phyloP scores from a whole-genome alignment of 1,140 invertebrate genomes.

The Megalopta genalis region DNA sequence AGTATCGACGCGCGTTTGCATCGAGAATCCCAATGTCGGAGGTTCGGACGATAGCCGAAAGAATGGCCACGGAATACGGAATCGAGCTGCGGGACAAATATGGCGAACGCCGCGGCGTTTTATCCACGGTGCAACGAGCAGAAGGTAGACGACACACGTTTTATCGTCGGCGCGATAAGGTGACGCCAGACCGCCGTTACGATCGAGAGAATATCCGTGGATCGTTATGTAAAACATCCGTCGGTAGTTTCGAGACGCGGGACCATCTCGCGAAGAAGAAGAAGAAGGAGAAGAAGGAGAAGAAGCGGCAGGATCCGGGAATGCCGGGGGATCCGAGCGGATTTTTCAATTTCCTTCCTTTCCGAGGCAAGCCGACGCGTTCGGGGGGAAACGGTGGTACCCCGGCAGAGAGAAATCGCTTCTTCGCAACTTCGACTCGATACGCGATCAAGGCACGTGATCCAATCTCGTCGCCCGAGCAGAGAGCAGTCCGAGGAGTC shows the following conservation, averaged over 20 bases:
- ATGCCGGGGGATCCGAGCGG: neutral
- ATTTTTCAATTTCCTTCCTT: constrained; percentile 11
- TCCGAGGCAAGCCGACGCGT: no score
- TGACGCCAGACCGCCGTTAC: neutral
- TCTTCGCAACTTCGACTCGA: neutral
- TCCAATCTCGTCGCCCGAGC: neutral
- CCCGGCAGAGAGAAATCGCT: neutral
- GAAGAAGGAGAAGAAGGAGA: no score
- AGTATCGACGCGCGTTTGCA: no score
- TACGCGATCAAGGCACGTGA: constrained; percentile 11
- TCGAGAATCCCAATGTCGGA: no score
- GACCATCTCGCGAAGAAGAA: no score
- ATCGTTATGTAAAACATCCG: constrained; percentile 4
- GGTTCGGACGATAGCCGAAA: no score
- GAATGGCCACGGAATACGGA: no score
- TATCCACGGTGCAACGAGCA: constrained; percentile 8
- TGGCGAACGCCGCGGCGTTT: neutral
- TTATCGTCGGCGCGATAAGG: constrained; percentile 16
- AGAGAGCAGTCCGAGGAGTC: neutral
- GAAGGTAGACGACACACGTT: neutral
- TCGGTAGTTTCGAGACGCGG: neutral
- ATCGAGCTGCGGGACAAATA: neutral
- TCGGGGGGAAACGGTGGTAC: neutral
- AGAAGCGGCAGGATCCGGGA: no score
- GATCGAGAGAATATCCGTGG: no score